Conservation (phyloP, 2,888 invertebrate species). For the Drosophila suboccidentalis region DNA sequence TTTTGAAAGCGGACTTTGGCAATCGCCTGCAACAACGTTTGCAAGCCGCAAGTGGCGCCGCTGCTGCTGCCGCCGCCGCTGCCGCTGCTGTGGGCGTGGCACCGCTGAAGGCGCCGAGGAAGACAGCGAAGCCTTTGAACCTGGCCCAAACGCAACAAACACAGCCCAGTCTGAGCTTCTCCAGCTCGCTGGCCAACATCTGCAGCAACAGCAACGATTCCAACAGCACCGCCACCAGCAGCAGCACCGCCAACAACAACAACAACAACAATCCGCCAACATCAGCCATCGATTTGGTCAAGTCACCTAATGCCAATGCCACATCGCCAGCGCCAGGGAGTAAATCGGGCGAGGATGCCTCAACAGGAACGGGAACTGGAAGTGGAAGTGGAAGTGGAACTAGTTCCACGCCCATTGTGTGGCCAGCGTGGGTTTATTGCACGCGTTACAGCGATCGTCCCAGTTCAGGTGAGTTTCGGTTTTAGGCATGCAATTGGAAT, state of each 20-base stretch:
- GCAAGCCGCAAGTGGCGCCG: slow-evolving; percentile 37
- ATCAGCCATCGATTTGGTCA: slow-evolving; percentile 62
- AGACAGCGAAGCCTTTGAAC: slow-evolving; percentile 60
- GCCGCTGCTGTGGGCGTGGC: slow-evolving; percentile 12
- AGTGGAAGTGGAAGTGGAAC: slow-evolving; percentile 34
- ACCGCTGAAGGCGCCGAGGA: slow-evolving; percentile 56
- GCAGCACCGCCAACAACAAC: slow-evolving; percentile 64
- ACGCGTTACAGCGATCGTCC: slow-evolving; percentile 96
- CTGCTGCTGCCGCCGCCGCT: slow-evolving; percentile 16
- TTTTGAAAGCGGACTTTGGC: slow-evolving; percentile 94
- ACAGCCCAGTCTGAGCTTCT: slow-evolving; percentile 69
- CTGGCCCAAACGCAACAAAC: slow-evolving; percentile 57
- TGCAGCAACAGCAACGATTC: slow-evolving; percentile 85
- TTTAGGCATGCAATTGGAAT: too few relatives aligned
- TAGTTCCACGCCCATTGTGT: slow-evolving; percentile 89
- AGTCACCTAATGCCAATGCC: slow-evolving; percentile 40
- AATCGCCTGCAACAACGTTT: slow-evolving; percentile 61
- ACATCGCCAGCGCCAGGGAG: slow-evolving; percentile 57
- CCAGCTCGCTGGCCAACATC: slow-evolving; percentile 82
- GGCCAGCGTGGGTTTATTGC: slow-evolving; percentile 99
- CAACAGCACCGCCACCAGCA: slow-evolving; percentile 84
- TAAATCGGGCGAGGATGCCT: slow-evolving; percentile 78
- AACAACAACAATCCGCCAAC: slow-evolving; percentile 31
- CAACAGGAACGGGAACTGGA: slow-evolving; percentile 55
- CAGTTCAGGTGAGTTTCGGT: slow-evolving; percentile 91